Base-by-base conservation (phyloP, 37 sponge, comb jelly and placozoan genomes). In the Cliona cf. orientalis region DNA sequence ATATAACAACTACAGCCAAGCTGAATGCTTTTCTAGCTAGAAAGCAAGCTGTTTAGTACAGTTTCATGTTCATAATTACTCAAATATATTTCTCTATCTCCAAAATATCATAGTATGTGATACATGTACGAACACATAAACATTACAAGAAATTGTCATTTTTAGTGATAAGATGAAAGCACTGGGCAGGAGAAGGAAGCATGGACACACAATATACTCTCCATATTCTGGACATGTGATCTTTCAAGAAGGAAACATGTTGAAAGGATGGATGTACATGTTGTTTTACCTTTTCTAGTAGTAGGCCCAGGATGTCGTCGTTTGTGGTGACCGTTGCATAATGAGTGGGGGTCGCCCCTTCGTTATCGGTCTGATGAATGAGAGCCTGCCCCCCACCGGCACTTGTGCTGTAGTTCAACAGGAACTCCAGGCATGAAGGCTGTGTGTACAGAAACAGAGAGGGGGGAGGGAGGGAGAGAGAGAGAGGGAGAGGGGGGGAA, bases 311-410 rank as follows among this genome's bases (percentile, higher is more conserved):
- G 14, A 92, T 37, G 41, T 71, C 55, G 3, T 41, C 31, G 9
- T 58, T 31, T 5, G 79, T 80, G 4, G 35, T 62, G 31, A 81
- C 73, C 0, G 87, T 87, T 41, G 95, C 89, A 75, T 78, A 78
- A 72, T 95, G 92, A 19, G 86, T 39, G 42, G 95, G 89, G 11
- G 82, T 77, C 14, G 86, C 87, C 36, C 95, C 95, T 38, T 36
- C 32, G 58, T 33, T 71, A 71, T 91, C 91, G 5, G 42, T 38
- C 9, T 63, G 79, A 21, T 56, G 62, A 12, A 56, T 58, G 19
- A 76, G 61, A 23, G 32, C 46, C 1, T 4, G 21, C n/a, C 58
- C 75, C 5, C 28, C 71, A 28, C 59, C 23, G 32, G n/a, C n/a
- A n/a, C n/a, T n/a, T n/a, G n/a, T n/a, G 5, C 22, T 46, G 40